Evolutionary conservation across 2,113 vertebrate species (phyloP).

Genomic region (Tachysurus fulvidraco): DNA sequence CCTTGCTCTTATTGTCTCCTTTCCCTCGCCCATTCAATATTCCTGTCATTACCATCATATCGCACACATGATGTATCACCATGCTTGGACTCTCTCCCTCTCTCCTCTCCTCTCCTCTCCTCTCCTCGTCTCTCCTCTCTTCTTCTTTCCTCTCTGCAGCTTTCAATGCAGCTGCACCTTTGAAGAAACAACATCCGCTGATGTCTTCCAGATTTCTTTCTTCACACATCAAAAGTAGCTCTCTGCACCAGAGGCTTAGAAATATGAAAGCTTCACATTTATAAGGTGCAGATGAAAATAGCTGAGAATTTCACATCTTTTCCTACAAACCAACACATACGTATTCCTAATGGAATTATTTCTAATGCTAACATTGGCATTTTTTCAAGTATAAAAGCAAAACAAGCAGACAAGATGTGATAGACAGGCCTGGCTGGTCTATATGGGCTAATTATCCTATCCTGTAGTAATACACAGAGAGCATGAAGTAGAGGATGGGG

Average conservation of each 20-base stretch:
- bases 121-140: conserved; percentile 42
- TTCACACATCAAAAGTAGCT: conserved; percentile 58
- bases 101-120: conserved; percentile 38
- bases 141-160: conserved; percentile 52
- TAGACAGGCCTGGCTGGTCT: not conserved
- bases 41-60: conserved; percentile 47
- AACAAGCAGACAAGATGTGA: not conserved
- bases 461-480: not conserved
- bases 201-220: conserved; percentile 62
- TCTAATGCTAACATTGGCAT: conserved; percentile 25
- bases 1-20: conserved; percentile 48
- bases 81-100: conserved; percentile 47
- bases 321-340: conserved; percentile 22
- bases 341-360: conserved; percentile 24
- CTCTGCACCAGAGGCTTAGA: conserved; percentile 58
- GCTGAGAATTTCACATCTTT: conserved; percentile 34
- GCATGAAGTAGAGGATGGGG: not conserved
- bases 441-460: not conserved
- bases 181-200: conserved; percentile 59
- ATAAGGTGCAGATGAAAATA: conserved; percentile 55
- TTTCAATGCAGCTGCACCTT: conserved; percentile 59
- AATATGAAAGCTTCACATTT: conserved; percentile 60
- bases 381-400: not conserved
- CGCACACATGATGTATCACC: conserved; percentile 52
- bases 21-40: conserved; percentile 22